phyloP scores from a whole-genome alignment of 2,888 invertebrate genomes.

The Uropetala carovei region DNA sequence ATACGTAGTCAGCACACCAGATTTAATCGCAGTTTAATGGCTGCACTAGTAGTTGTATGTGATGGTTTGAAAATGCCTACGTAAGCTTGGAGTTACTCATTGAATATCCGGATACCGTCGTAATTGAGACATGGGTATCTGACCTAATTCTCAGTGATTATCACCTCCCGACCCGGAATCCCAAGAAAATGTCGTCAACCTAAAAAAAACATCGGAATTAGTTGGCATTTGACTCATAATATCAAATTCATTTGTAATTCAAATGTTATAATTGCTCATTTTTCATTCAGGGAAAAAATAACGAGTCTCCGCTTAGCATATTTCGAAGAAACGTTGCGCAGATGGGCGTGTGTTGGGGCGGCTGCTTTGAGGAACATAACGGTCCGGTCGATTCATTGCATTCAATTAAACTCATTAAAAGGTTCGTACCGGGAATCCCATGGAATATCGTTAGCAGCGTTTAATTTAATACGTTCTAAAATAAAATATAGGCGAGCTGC shows the following conservation, averaged over 20 bases:
- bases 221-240: constrained; percentile 19
- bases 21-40: constrained; percentile 13
- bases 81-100: not conserved
- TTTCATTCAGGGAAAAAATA: constrained; percentile 29
- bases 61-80: not conserved
- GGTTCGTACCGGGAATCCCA: not conserved
- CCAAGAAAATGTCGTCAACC: constrained; percentile 4
- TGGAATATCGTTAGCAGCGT: no score
- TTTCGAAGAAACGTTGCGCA: constrained; percentile 49
- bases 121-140: not conserved
- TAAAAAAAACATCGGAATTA: not conserved
- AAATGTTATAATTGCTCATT: constrained; percentile 57
- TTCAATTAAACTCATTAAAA: constrained; percentile 48
- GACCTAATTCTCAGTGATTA: not conserved
- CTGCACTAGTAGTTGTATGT: not conserved
- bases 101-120: not conserved
- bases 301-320: constrained; percentile 49
- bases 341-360: constrained; percentile 8
- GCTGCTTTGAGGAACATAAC: constrained; percentile 48
- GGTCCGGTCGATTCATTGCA: constrained; percentile 43
- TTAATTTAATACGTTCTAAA: no score
- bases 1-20: not conserved
- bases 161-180: constrained; percentile 7
- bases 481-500: no score
- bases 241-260: constrained; percentile 48